These are phyloP conservation scores for Exaiptasia diaphana DNA, from an alignment of 64 coral and sea anemone species.

Conservation along the genomic window DNA sequence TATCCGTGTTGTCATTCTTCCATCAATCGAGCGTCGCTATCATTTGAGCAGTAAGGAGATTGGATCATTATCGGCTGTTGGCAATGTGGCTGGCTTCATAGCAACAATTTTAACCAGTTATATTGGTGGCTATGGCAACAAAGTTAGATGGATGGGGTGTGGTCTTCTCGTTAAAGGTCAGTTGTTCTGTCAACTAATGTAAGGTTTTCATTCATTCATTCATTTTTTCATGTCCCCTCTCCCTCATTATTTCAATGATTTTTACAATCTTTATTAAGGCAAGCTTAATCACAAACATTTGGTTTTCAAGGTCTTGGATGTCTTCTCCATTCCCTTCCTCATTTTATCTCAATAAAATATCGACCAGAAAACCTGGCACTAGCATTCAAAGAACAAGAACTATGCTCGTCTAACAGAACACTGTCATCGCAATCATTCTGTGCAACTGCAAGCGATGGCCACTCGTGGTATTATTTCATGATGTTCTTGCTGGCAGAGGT, in stretches of 20 bases:
- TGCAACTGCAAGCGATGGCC: not conserved
- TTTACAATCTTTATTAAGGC: not conserved
- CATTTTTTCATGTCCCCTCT: not conserved
- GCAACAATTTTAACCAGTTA: constrained; percentile 8
- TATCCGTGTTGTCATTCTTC: constrained; percentile 1
- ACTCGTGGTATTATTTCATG: constrained; percentile 16
- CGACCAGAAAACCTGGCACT: constrained; percentile 17
- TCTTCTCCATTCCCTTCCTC: not conserved
- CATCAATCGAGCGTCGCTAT: constrained; percentile 19
- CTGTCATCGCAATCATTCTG: not conserved
- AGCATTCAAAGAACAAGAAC: constrained; percentile 17
- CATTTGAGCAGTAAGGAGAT: constrained; percentile 22
- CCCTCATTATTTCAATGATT: not conserved
- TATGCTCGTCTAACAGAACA: not conserved
- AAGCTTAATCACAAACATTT: not conserved
- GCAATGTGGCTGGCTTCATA: constrained; percentile 1
- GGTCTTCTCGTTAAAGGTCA: constrained; percentile 24
- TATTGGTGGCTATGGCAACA: constrained; percentile 31
- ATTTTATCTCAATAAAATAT: not conserved
- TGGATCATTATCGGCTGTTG: not conserved
- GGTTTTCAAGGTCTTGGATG: not conserved
- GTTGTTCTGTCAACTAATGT: not conserved
- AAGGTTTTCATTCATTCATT: not conserved
- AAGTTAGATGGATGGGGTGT: constrained; percentile 28
- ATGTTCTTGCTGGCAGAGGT: not conserved